Evolutionary conservation across 2,888 invertebrate species (phyloP), one percentile per base, ranked within the genome.

Genomic region (Dolichomitus sp.): DNA sequence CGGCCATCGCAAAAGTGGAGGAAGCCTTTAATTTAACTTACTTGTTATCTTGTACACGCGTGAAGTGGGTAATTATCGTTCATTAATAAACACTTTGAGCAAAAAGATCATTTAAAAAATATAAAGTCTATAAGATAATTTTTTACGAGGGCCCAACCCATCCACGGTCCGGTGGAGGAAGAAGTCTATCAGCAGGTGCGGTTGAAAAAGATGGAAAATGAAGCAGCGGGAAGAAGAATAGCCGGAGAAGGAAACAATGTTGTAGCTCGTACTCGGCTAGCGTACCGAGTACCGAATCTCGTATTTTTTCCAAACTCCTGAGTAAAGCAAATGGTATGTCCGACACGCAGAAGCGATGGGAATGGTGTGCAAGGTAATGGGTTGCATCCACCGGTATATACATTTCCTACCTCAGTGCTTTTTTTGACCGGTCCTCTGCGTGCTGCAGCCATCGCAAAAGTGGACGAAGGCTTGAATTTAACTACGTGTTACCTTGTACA

Each of bases 231-330:
- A 80, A 73, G 80, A 80, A 73, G 73, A 69, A 77, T 50, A 42
- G 57, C 63, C 54, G 73, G 30, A 19, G 45, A 61, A 61, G 73
- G 57, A 63, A 69, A 72, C 54, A 73, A 80, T 70, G 74, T 68
- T 70, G 72, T 70, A 61, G 69, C 50, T 57, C 42, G 69, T n/a
- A 57, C 27, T 37, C 42, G 11, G 72, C 33, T 42, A 68, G 61
- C 77, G 30, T 77, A 33, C 72, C 11, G 52, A 52, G 57, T 68
- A 66, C 76, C 66, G 75, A 63, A 70, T 68, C 72, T 70, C 63
- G 45, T 75, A 63, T 75, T 42, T 75, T 66, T 37, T 57, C 48
- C 70, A 57, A 27, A 70, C 40, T 61, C 40, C 40, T 12, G 12
- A 37, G 50, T 33, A 27, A 33, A 65, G 65, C 50, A 40, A 59